Percentiles rank a stretch among this genome's conserved stretches.
Conservation (phyloP, 2,797 vertebrate genomes). For the Neostethus bicornis region DNA sequence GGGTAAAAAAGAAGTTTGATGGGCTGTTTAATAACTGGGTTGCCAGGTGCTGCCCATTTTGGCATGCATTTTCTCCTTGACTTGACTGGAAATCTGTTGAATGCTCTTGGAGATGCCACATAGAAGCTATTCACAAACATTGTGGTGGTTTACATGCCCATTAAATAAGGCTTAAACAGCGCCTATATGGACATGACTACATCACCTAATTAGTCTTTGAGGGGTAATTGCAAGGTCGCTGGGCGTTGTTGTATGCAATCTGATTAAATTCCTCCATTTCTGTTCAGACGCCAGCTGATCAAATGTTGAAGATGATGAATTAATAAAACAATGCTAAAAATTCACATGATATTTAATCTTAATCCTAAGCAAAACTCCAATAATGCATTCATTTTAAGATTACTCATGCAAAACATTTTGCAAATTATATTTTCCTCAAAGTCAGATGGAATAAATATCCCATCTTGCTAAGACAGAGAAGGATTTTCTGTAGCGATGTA, state of each 20-base stretch:
- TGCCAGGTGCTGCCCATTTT: constrained; percentile 60
- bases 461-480: constrained; percentile 27
- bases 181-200: constrained; percentile 52
- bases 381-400: constrained; percentile 6
- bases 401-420: constrained; percentile 12
- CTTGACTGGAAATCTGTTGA: constrained; percentile 40
- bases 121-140: constrained; percentile 55
- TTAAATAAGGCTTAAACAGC: constrained; percentile 68
- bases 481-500: constrained; percentile 17
- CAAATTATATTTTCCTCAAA: constrained; percentile 28
- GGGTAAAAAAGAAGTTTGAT: constrained; percentile 60
- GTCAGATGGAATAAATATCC: constrained; percentile 10
- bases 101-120: constrained; percentile 49
- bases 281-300: constrained; percentile 32
- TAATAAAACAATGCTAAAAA: constrained; percentile 30
- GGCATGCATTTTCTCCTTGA: constrained; percentile 53
- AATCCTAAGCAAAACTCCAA: constrained; percentile 15
- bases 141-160: constrained; percentile 61
- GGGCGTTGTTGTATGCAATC: constrained; percentile 53
- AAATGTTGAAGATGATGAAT: constrained; percentile 42
- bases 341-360: constrained; percentile 22
- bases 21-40: constrained; percentile 68
- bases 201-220: constrained; percentile 55
- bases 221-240: constrained; percentile 60
- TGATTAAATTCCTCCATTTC: constrained; percentile 47